Percentiles rank a stretch among this genome's conserved stretches.
Conservation (phyloP, 2,888 invertebrate species). For the Dynastes maya region DNA sequence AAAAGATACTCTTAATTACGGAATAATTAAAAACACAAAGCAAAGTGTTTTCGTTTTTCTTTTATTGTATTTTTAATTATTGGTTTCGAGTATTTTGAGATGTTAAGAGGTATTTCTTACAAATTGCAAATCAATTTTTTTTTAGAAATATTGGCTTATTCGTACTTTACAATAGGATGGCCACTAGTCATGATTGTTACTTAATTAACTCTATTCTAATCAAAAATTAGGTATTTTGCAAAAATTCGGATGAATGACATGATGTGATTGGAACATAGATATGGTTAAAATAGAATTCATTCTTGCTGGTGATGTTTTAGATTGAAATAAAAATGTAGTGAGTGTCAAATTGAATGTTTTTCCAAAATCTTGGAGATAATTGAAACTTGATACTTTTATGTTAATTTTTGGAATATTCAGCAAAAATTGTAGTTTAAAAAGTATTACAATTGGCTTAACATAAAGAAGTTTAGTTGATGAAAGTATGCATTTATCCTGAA, state of each 20-base stretch:
- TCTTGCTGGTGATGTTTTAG: not conserved
- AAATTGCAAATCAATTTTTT: not conserved
- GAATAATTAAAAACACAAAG: constrained; percentile 43
- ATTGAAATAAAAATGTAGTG: too few relatives aligned
- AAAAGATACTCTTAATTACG: constrained; percentile 26
- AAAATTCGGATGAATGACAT: not conserved
- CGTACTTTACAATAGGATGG: not conserved
- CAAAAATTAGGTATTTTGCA: not conserved
- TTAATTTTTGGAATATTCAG: too few relatives aligned
- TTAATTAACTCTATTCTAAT: constrained; percentile 14
- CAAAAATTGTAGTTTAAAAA: too few relatives aligned
- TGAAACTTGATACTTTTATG: too few relatives aligned
- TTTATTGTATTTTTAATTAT: not conserved
- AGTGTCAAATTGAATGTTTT: too few relatives aligned
- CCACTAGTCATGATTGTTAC: constrained; percentile 34
- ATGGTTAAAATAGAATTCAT: not conserved
- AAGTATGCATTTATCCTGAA: not conserved
- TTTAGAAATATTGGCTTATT: not conserved
- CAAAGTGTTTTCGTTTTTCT: constrained; percentile 34
- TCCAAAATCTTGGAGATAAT: too few relatives aligned
- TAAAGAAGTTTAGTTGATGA: not conserved
- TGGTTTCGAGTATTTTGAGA: not conserved
- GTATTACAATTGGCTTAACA: not conserved
- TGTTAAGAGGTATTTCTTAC: not conserved
- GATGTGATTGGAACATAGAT: not conserved